Evolutionary conservation across 2,888 invertebrate genomes (phyloP).

Genomic region (Graphium colonna): DNA sequence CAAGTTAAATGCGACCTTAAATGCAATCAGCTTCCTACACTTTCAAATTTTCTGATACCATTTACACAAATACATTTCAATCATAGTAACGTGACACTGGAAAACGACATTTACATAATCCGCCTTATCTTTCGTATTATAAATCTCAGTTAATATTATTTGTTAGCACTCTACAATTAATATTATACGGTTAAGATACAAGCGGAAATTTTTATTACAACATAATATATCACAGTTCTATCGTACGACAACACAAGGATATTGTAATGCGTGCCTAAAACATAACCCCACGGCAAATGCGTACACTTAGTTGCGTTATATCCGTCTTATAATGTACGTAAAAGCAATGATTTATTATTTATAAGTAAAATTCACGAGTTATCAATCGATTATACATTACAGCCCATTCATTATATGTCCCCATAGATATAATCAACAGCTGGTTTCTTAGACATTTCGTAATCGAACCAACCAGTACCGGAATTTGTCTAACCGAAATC

Average conservation of each 20-base stretch:
- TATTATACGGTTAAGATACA: constrained; percentile 5
- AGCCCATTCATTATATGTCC: background rate
- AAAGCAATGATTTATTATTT: constrained; percentile 6
- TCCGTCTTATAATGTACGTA: constrained; percentile 10
- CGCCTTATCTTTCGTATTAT: constrained; percentile 14
- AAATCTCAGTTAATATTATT: constrained; percentile 10
- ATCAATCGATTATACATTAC: background rate
- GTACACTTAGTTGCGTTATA: background rate
- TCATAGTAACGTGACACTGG: constrained; percentile 31
- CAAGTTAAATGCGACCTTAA: constrained; percentile 49
- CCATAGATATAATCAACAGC: background rate
- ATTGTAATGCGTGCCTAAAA: background rate
- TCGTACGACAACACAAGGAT: constrained; percentile 20
- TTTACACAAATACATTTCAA: constrained; percentile 46
- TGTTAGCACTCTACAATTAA: constrained; percentile 4
- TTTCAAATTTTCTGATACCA: constrained; percentile 54
- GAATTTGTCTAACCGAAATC: constrained; percentile 1
- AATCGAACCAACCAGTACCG: background rate
- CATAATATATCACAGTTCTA: constrained; percentile 12
- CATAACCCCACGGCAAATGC: constrained; percentile 7
- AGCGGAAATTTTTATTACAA: constrained; percentile 7
- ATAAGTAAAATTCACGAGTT: background rate
- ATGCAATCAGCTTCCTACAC: constrained; percentile 48
- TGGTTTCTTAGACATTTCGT: background rate
- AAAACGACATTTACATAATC: constrained; percentile 23